phyloP scores from a whole-genome alignment of 2,113 vertebrate species.

The Anser brachyrhynchus region DNA sequence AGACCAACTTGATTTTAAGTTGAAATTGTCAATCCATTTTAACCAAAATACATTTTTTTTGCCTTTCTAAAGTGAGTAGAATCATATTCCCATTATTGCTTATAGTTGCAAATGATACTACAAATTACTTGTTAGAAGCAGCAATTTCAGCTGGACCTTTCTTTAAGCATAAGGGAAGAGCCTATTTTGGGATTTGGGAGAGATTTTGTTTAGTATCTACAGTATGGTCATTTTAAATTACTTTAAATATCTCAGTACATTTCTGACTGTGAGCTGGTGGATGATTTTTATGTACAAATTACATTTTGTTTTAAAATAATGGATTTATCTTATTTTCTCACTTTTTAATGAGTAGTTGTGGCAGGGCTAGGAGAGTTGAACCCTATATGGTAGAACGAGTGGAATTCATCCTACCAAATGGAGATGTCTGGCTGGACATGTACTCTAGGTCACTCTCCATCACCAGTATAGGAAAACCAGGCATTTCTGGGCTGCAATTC shows the following conservation, averaged over 20 bases:
- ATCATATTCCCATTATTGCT: not conserved
- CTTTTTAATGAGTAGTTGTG: not conserved
- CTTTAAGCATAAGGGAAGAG: not conserved
- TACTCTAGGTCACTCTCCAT: not conserved
- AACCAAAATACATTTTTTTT: not conserved
- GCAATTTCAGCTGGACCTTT: not conserved
- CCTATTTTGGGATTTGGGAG: not conserved
- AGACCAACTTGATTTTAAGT: not conserved
- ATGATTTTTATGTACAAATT: not conserved
- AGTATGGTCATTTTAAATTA: not conserved
- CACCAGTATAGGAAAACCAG: rapidly evolving
- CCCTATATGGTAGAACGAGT: not conserved
- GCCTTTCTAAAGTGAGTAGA: not conserved
- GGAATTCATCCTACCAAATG: not conserved
- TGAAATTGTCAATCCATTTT: not conserved
- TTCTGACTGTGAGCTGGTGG: not conserved
- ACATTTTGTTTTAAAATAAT: not conserved
- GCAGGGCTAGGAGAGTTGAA: not conserved
- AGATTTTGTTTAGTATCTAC: not conserved
- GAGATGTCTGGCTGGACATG: not conserved
- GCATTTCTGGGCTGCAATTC: not conserved
- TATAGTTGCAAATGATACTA: not conserved
- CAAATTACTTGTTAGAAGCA: not conserved
- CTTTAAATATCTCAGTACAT: not conserved
- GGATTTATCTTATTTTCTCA: not conserved